These are phyloP conservation scores for Ormyrus pomaceus DNA, from an alignment of 2,888 invertebrate species.

Conservation along the genomic window DNA sequence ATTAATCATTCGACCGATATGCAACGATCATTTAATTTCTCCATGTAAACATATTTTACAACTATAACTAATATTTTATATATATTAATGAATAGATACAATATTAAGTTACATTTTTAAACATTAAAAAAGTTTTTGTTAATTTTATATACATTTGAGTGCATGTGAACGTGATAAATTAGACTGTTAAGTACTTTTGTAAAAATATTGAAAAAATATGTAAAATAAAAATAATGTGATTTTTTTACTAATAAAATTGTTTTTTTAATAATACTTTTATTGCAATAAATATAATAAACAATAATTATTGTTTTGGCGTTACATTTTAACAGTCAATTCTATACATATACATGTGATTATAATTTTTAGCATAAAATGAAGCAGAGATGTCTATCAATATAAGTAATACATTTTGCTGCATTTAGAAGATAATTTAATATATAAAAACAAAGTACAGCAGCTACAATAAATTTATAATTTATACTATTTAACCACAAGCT, in stretches of 20 bases:
- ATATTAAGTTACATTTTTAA: constrained; percentile 30
- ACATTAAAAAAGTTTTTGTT: constrained; percentile 32
- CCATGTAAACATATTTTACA: constrained; percentile 28
- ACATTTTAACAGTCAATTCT: constrained; percentile 70
- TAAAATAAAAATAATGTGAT: constrained; percentile 9
- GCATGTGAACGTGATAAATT: constrained; percentile 18
- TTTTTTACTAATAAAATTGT: constrained; percentile 7
- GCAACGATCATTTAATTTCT: constrained; percentile 48
- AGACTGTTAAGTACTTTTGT: constrained; percentile 13
- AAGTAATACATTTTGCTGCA: constrained; percentile 67
- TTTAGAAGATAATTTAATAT: constrained; percentile 63
- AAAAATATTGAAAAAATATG: constrained; percentile 13
- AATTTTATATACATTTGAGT: constrained; percentile 38
- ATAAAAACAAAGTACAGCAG: constrained; percentile 64
- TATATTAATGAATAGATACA: no score
- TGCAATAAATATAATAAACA: constrained; percentile 72
- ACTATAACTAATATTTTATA: constrained; percentile 3
- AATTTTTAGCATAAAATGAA: constrained; percentile 68
- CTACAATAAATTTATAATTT: constrained; percentile 60
- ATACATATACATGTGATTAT: constrained; percentile 68
- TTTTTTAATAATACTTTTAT: constrained; percentile 68
- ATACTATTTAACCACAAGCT: constrained; percentile 12
- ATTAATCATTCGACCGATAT: constrained; percentile 3
- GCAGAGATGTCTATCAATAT: constrained; percentile 65
- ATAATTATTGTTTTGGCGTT: constrained; percentile 70